Evolutionary conservation across 2,113 vertebrate genomes (phyloP), one percentile per base, ranked within the genome.

Genomic region (Columbina picui): DNA sequence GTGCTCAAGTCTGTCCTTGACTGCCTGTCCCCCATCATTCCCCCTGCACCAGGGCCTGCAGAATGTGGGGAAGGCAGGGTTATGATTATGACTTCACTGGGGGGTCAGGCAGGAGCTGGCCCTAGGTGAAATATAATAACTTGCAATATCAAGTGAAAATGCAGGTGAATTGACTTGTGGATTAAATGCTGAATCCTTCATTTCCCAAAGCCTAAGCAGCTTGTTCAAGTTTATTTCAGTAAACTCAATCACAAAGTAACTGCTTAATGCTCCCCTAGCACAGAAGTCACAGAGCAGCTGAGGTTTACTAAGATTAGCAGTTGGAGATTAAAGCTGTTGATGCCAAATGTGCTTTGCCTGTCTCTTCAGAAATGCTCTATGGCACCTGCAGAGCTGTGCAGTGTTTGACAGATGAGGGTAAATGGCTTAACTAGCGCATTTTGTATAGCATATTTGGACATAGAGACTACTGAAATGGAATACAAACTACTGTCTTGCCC

Each of bases 281-380:
- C 39, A 86, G 69, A 86, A 96, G 85, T 64, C 61, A 27, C 34
- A 27, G 68, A 76, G 75, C 81, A 50, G 45, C 61, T 91, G 77
- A 74, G 96, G 92, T 96, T 96, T 96, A 95, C 92, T 97, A 95
- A 96, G 96, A 97, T 97, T 97, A 97, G 96, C 92, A 88, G n/a
- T 59, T 53, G 53, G 83, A 92, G 91, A 95, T 97, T 97, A 97
- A 87, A 91, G 78, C 26, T 38, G 59, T 41, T 60, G 78, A 78
- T 93, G 80, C 61, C 53, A 77, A 96, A 89, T 78, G 61, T 83
- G 65, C 61, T 96, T 93, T 95, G 78, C 47, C 29, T 8, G 9
- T 81, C 41, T 81, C 67, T 87, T 84, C 83, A 70, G 60, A 87
- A 89, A 67, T 60, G 71, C 27, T 77, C 55, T 64, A 9, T 59